Evolutionary conservation across 2,888 invertebrate species (phyloP), one percentile per base, ranked within the genome.

Genomic region (Himalopsyche japonica): DNA sequence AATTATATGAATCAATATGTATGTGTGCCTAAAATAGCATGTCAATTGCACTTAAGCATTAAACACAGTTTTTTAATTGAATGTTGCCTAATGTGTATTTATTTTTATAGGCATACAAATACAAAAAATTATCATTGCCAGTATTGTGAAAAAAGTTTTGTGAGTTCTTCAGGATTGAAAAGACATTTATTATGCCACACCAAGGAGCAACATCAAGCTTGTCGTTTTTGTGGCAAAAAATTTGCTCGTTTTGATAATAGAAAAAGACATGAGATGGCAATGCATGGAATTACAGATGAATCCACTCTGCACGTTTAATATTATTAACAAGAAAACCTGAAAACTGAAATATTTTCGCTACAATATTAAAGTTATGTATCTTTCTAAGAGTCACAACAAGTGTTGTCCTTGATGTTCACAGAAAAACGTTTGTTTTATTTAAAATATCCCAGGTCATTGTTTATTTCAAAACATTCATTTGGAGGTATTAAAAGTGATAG

Each of bases 31-130:
- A 2, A 34, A 34, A 37, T 37, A 37, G 10, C 8, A 37, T 37
- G 10, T 37, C 6, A 34, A 37, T 37, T 8, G 37, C 7, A 8
- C 10, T 37, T 10, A 8, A 8, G 37, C 10, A 37, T 37, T 1
- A 37, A 3, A 8, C 2, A 20, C 70, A 12, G 30, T 10, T 15
- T 27, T 3, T 70, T 5, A 5, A 70, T n/a, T 79, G 24, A 48
- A 77, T 57, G 12, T 79, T 43, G n/a, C 27, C 57, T 79, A 37
- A 48, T 34, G 18, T 64, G 15, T 49, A 24, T 43, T 79, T 76
- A 10, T 32, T 83, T 76, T 84, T 84, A 57, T 81, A 87, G 87
- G 85, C 87, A 87, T 79, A 84, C 83, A n/a, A 86, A 87, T 48
- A 86, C 81, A 20, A 85, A 84, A 77, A 87, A 87, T 64, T 84